Base-by-base conservation (phyloP, 2,888 invertebrate genomes). In the Cerastis rubricosa region DNA sequence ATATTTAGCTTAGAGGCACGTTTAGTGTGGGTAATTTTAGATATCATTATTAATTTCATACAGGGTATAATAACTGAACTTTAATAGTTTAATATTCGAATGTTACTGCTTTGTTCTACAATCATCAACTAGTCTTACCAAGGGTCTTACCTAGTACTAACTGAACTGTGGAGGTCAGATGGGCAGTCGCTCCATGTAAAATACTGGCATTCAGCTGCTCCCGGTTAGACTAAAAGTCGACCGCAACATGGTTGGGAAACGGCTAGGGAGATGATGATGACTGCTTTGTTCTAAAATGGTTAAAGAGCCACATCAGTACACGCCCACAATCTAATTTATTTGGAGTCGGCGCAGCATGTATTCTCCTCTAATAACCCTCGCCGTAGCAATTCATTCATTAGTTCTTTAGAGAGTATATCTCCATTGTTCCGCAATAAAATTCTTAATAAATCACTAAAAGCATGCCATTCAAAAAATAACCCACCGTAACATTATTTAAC, bases 391-490 rank as follows among this genome's bases (percentile, higher is more conserved):
- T 25, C 17, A 59, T 40, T 11, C 25, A 25, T 43, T 1, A 9
- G 40, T 40, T 67, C 6, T 17, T 25, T 12, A 0, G 1, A 40
- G 2, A 47, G 8, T 5, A 57, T 78, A 8, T 43, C 40, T 68
- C n/a, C 1, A 45, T 29, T 43, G n/a, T 67, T 49, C 63, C 77
- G 54, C 49, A 79, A 74, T 57, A 40, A 67, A 80, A 73, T 59
- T 40, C 47, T 14, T 5, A 51, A 54, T 54, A 59, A 51, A 54
- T n/a, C 45, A 51, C 81, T 35, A 59, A 81, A 81, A 75, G 22
- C 45, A 67, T 80, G 57, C 51, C 49, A 76, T 76, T 76, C 47
- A 54, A 17, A 63, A 77, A 61, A 67, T 81, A 71, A 35, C 35
- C 51, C 29, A 64, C 19, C 57, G 22, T 45, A 64, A 67, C 8